Percentiles rank a stretch among this genome's conserved stretches.
phyloP scores from a whole-genome alignment of 1,140 invertebrate species.

The Latrodectus geometricus region DNA sequence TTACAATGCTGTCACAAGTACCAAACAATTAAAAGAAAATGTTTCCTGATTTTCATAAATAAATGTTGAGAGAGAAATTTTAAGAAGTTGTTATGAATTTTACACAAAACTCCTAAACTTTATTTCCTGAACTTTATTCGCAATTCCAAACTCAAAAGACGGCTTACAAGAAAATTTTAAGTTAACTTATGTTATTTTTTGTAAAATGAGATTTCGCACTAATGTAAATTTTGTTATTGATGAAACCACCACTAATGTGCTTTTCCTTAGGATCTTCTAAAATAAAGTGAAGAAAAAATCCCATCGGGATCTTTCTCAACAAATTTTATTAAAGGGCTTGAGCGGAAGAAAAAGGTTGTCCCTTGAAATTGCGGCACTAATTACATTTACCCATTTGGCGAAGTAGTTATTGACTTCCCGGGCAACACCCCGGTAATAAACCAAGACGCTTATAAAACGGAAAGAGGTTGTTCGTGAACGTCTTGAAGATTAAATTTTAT shows the following conservation, averaged over 20 bases:
- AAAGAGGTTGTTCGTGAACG: constrained; percentile 5
- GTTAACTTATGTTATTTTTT: no score
- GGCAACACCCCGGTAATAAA: not conserved
- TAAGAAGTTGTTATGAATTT: no score
- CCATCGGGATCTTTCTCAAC: not conserved
- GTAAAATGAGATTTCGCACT: no score
- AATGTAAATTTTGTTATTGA: not conserved
- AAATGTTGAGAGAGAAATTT: no score
- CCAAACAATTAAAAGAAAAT: no score
- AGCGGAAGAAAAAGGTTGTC: not conserved
- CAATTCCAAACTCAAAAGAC: no score
- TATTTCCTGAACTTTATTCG: no score
- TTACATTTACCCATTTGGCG: constrained; percentile 23
- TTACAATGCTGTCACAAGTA: no score
- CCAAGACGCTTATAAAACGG: constrained; percentile 11
- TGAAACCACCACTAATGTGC: not conserved
- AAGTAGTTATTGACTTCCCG: constrained; percentile 35
- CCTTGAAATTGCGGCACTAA: constrained; percentile 22
- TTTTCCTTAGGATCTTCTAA: not conserved
- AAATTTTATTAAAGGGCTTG: not conserved
- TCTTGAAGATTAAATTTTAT: constrained; percentile 54
- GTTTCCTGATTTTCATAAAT: no score
- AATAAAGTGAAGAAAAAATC: not conserved
- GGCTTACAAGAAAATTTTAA: no score
- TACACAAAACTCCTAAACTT: no score